Percentiles rank a stretch among this genome's conserved stretches.
Evolutionary conservation across 2,797 vertebrate species (phyloP).

Genomic region (Fundulus diaphanus): DNA sequence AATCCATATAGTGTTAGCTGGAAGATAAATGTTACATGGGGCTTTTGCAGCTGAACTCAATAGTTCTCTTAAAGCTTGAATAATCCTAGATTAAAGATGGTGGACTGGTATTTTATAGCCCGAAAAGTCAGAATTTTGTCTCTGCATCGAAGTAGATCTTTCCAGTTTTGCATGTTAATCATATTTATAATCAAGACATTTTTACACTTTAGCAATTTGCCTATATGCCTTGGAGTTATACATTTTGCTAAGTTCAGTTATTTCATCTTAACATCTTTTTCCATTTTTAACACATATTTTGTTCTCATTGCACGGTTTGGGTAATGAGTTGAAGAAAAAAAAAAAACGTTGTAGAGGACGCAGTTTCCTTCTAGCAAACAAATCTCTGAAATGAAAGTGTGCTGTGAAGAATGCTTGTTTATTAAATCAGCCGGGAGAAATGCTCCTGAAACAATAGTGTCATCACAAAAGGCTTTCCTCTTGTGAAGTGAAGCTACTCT

Average conservation of each 20-base stretch:
- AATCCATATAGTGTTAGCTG: too few relatives aligned
- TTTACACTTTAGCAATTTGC: neutral
- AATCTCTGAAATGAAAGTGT: slow-evolving; percentile 31
- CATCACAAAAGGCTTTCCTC: slow-evolving; percentile 40
- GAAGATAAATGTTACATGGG: too few relatives aligned
- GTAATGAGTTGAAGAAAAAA: slow-evolving; percentile 12
- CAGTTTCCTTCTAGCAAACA: slow-evolving; percentile 31
- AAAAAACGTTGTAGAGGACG: slow-evolving; percentile 18
- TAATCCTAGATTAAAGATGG: neutral
- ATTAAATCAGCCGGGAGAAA: slow-evolving; percentile 60
- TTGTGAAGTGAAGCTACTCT: slow-evolving; percentile 47
- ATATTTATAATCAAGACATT: neutral
- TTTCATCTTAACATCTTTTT: neutral
- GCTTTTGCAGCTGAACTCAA: too few relatives aligned
- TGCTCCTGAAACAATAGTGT: slow-evolving; percentile 57
- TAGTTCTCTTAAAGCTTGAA: neutral
- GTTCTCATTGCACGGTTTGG: slow-evolving; percentile 27
- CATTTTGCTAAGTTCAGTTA: neutral
- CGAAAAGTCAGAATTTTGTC: neutral
- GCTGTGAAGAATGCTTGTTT: slow-evolving; percentile 49
- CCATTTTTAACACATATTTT: neutral
- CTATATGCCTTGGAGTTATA: neutral
- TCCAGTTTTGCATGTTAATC: neutral
- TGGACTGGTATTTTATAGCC: neutral
- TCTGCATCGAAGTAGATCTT: neutral